A percentile compares a stretch with the other conserved stretches of the same genome.
phyloP scores from a whole-genome alignment of 2,113 vertebrate species.

The Saiga tatarica region DNA sequence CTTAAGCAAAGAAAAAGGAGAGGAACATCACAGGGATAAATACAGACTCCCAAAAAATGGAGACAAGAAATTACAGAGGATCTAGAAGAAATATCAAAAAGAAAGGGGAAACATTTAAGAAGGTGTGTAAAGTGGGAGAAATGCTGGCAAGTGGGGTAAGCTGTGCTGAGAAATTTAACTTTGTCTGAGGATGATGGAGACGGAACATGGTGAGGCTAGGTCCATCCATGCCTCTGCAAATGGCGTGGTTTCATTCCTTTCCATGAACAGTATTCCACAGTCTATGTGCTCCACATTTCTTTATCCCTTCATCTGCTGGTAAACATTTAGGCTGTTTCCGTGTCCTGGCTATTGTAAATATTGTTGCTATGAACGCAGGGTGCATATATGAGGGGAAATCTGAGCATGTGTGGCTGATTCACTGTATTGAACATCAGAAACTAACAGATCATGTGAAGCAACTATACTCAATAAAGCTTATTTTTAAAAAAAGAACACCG shows the following conservation, averaged over 20 bases:
- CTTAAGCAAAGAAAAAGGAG: background rate
- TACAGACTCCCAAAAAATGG: background rate
- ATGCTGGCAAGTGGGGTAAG: background rate
- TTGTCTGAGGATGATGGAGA: background rate
- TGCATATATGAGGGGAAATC: background rate
- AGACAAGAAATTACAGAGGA: background rate
- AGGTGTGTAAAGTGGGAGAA: background rate
- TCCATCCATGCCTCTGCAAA: background rate
- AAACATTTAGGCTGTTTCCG: background rate
- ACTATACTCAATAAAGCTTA: too few relatives aligned
- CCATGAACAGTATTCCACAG: background rate
- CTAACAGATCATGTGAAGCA: background rate
- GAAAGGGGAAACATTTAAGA: background rate
- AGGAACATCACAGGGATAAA: background rate
- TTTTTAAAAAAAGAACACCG: background rate
- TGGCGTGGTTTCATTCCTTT: background rate
- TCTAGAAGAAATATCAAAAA: background rate
- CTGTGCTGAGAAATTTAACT: background rate
- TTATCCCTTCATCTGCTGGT: background rate
- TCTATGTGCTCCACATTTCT: background rate
- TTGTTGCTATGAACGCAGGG: background rate
- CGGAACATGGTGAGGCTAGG: background rate
- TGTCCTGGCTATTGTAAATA: background rate
- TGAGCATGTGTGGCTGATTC: background rate
- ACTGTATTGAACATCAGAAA: background rate